Base-by-base conservation (phyloP, 2,797 vertebrate species). In the Hippopotamyrus pictus region DNA sequence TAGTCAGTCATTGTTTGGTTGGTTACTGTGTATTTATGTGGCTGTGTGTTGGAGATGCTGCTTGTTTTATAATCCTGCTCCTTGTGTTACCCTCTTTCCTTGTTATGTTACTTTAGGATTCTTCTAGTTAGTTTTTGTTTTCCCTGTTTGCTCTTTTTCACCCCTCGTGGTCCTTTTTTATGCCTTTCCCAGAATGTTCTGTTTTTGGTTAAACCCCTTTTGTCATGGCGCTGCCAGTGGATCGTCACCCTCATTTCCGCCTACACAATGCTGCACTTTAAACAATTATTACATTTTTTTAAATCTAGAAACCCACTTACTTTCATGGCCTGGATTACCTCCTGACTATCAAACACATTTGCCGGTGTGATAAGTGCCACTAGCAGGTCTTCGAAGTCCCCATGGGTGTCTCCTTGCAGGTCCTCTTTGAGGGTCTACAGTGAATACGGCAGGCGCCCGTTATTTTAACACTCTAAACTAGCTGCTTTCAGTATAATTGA, bases 351-450 rank as follows among this genome's bases (percentile, higher is more conserved):
- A 46, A 94, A 97, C 79, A 94, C 88, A 17, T 93, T 96, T 0
- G 96, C 94, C 9, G 96, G 93, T 0, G 92, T 96, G 46, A 96
- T 92, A 11, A 98, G 94, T 54, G 95, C 96, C 3, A 97, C 95
- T 82, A 98, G 92, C 90, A 97, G 8, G 14, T 95, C 92, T 92
- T 97, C 94, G 89, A 98, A 97, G 90, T 97, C 93, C 84, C 97
- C 97, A 0, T 94, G 95, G 33, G 97, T 97, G 90, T 98, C 97
- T 0, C 96, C 96, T 92, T 98, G 92, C 92, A 98, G 92, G 90
- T 97, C 97, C 90, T 93, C 96, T 51, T 90, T 89, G 37, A 97
- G 92, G 83, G 87, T 91, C 96, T 97, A 73, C 0, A 59, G 29
- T 5, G 33, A 84, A 89, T 25, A 89, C 8, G 89, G 37, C 76